phyloP scores from a whole-genome alignment of 2,888 invertebrate genomes.

The Hirudinaria manillensis region DNA sequence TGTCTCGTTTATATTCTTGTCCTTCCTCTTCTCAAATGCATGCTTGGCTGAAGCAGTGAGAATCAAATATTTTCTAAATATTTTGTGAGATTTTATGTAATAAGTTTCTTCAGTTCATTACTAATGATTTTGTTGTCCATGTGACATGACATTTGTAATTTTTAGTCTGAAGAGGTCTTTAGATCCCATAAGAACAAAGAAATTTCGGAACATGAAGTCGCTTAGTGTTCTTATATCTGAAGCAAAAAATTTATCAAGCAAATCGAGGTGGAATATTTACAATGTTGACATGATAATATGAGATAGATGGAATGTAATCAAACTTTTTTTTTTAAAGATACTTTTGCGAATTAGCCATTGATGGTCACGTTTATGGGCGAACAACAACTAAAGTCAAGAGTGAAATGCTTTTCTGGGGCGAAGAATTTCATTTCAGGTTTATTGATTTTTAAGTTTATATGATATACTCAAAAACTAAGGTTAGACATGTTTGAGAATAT shows the following conservation, averaged over 20 bases:
- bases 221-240: conserved; percentile 87
- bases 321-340: conserved; percentile 58
- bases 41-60: conserved; percentile 14
- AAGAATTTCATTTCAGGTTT: conserved; percentile 78
- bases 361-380: conserved; percentile 79
- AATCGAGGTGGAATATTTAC: conserved; percentile 64
- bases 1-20: not conserved
- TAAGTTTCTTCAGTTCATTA: not conserved
- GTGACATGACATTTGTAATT: not conserved
- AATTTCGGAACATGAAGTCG: conserved; percentile 66
- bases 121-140: not conserved
- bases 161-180: conserved; percentile 17
- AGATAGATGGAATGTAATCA: not conserved
- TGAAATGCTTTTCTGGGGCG: conserved; percentile 90
- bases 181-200: not conserved
- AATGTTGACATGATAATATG: not conserved
- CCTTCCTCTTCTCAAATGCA: not conserved
- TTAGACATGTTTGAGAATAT: too few species aligned
- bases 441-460: not conserved
- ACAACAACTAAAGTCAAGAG: conserved; percentile 79
- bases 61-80: not conserved
- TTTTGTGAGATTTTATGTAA: not conserved
- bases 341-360: conserved; percentile 84
- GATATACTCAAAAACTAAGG: not conserved
- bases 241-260: conserved; percentile 76